These are phyloP conservation scores for Drosophila sp. DNA, from an alignment of 1,140 invertebrate species.

Conservation along the genomic window DNA sequence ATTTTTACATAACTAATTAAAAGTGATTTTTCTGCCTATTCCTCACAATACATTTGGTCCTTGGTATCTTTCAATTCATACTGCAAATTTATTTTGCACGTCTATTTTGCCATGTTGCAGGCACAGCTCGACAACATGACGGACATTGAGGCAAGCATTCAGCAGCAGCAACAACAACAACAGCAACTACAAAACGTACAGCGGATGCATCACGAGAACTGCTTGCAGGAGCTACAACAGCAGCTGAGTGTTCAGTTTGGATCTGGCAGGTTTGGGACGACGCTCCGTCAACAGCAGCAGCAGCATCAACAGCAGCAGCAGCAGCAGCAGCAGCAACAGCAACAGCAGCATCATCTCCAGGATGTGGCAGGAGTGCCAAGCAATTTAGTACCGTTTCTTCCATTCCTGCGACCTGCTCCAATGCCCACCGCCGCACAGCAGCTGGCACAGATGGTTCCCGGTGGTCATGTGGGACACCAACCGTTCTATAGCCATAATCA, in stretches of 20 bases:
- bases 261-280: conserved; percentile 31
- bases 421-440: conserved; percentile 50
- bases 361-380: conserved; percentile 15
- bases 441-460: conserved; percentile 52
- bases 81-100: too few species aligned
- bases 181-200: conserved; percentile 59
- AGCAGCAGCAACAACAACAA: conserved; percentile 62
- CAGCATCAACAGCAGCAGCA: conserved; percentile 5
- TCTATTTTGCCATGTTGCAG: conserved; percentile 38
- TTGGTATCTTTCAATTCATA: too few species aligned
- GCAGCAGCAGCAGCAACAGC: conserved; percentile 9
- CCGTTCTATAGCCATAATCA: conserved; percentile 24
- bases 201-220: conserved; percentile 65
- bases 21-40: too few species aligned
- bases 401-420: conserved; percentile 65
- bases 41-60: too few species aligned
- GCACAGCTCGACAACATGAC: conserved; percentile 69
- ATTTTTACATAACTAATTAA: too few species aligned
- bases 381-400: conserved; percentile 68
- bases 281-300: conserved; percentile 24
- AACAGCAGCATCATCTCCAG: conserved; percentile 12
- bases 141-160: conserved; percentile 60
- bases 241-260: conserved; percentile 62
- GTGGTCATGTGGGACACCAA: conserved; percentile 33
- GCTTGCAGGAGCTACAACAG: conserved; percentile 71